Conservation (phyloP, 2,888 invertebrate genomes). For the Sesia bembeciformis region DNA sequence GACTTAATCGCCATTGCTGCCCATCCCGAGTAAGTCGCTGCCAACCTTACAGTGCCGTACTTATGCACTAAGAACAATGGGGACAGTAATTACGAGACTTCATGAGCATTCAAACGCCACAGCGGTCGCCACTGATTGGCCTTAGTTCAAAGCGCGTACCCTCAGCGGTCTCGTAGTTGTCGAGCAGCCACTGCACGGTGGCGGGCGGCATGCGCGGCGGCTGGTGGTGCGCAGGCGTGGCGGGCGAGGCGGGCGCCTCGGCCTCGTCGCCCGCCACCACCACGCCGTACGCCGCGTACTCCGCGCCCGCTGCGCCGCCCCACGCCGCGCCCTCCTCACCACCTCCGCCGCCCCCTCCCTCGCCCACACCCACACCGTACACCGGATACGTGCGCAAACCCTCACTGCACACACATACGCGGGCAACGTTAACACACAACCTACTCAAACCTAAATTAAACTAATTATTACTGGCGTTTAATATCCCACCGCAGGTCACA, state of each 20-base stretch:
- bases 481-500: too few species aligned
- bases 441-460: too few species aligned
- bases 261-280: slow-evolving; percentile 73
- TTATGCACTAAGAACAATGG: too few species aligned
- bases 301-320: slow-evolving; percentile 70
- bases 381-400: slow-evolving; percentile 80
- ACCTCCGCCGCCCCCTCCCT: slow-evolving; percentile 20
- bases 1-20: too few species aligned
- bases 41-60: too few species aligned
- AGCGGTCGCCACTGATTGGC: too few species aligned
- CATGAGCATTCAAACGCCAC: too few species aligned
- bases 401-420: slow-evolving; percentile 67
- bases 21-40: too few species aligned
- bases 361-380: slow-evolving; percentile 15
- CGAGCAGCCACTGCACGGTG: slow-evolving; percentile 96
- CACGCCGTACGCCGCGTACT: slow-evolving; percentile 65
- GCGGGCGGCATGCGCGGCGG: slow-evolving; percentile 76
- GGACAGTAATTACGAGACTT: too few species aligned
- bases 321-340: slow-evolving; percentile 25
- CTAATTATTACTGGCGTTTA: too few species aligned
- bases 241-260: slow-evolving; percentile 63
- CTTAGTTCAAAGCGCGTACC: slow-evolving; percentile 20
- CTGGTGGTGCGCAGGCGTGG: slow-evolving; percentile 26
- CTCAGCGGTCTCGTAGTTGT: slow-evolving; percentile 99
- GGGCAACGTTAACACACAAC: too few species aligned